A percentile compares a stretch with the other conserved stretches of the same genome.
Conservation (phyloP, 2,888 invertebrate species). For the Ennomos quercinarius region DNA sequence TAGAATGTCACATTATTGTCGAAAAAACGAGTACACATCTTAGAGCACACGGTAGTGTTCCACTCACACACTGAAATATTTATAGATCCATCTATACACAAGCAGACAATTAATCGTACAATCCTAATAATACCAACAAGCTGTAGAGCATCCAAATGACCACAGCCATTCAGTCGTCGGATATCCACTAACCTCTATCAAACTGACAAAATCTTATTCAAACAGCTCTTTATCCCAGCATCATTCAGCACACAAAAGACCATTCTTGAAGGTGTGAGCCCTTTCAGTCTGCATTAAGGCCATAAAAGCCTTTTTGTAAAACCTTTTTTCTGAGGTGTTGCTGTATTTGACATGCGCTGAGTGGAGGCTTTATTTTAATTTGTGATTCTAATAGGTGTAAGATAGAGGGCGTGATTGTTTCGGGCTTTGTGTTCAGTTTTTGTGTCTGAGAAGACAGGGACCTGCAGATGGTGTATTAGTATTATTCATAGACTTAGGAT, state of each 20-base stretch:
- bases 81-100: no score
- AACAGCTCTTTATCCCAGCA: constrained; percentile 50
- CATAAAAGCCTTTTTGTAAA: constrained; percentile 38
- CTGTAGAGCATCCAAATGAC: constrained; percentile 31
- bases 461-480: no score
- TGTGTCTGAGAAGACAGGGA: background rate
- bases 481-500: no score
- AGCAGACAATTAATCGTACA: background rate
- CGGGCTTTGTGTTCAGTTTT: constrained; percentile 6
- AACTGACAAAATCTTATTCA: constrained; percentile 44
- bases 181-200: constrained; percentile 39
- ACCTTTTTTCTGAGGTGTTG: constrained; percentile 46
- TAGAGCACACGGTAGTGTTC: no score
- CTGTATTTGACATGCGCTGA: constrained; percentile 45
- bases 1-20: no score
- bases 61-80: background rate
- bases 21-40: no score
- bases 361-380: constrained; percentile 40
- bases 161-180: constrained; percentile 30
- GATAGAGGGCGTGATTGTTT: constrained; percentile 19
- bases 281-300: constrained; percentile 37
- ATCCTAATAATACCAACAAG: constrained; percentile 12
- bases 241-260: constrained; percentile 56
- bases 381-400: constrained; percentile 38
- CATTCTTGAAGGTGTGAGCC: constrained; percentile 62